Evolutionary conservation across 2,888 invertebrate genomes (phyloP).

Genomic region (Macrophya alboannulata): DNA sequence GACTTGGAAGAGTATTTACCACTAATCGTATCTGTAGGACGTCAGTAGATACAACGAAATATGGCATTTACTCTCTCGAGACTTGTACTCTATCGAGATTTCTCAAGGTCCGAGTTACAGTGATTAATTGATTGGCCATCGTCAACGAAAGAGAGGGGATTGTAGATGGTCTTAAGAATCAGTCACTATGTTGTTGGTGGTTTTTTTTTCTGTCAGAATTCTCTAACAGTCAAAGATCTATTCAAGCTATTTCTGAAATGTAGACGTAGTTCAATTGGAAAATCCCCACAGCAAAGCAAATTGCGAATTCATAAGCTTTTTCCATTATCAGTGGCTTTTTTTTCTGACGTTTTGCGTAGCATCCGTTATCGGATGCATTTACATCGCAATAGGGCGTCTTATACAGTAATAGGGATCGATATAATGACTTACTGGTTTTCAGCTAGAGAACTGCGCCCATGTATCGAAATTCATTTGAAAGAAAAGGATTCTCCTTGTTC

Average conservation of each 20-base stretch:
- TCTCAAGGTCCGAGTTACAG: too few relatives aligned
- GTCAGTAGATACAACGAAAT: neutral
- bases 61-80: too few relatives aligned
- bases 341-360: neutral
- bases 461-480: too few relatives aligned
- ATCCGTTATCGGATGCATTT: neutral
- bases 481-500: too few relatives aligned
- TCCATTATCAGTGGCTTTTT: too few relatives aligned
- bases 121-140: neutral
- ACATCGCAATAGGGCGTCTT: too few relatives aligned
- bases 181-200: neutral
- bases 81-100: neutral
- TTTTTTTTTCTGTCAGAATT: neutral
- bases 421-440: constrained; percentile 71
- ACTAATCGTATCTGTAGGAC: neutral
- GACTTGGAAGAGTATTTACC: neutral
- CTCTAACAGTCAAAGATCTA: neutral
- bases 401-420: neutral
- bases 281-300: neutral
- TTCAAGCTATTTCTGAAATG: neutral
- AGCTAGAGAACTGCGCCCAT: too few relatives aligned
- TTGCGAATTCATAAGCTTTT: neutral
- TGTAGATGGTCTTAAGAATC: neutral
- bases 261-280: neutral
- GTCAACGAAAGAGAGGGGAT: neutral